phyloP scores from a whole-genome alignment of 2,888 invertebrate genomes.

The Drosophila infuscata region DNA sequence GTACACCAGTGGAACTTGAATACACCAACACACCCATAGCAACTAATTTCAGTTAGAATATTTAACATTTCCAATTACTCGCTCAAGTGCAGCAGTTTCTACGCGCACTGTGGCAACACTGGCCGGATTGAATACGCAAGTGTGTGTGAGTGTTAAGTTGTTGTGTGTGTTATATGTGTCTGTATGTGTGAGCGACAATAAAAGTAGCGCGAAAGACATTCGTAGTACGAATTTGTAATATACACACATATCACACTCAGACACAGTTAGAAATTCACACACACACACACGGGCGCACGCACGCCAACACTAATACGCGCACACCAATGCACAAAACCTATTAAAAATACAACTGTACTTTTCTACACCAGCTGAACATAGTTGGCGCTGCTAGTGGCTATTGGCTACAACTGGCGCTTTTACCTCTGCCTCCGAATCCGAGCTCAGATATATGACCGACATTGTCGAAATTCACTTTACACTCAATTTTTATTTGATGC shows the following conservation, averaged over 20 bases:
- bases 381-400: constrained; percentile 20
- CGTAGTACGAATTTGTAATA: constrained; percentile 57
- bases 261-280: constrained; percentile 27
- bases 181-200: constrained; percentile 51
- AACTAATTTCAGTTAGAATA: constrained; percentile 50
- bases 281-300: constrained; percentile 28
- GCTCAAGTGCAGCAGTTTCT: constrained; percentile 55
- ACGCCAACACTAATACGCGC: constrained; percentile 45
- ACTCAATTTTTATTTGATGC: constrained; percentile 45
- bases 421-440: constrained; percentile 85
- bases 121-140: constrained; percentile 22
- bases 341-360: constrained; percentile 76
- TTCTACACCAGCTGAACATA: constrained; percentile 57
- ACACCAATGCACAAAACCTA: constrained; percentile 56
- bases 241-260: constrained; percentile 41
- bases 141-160: constrained; percentile 32
- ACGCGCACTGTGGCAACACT: constrained; percentile 55
- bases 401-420: constrained; percentile 48
- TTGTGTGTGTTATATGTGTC: not conserved
- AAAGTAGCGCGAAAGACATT: constrained; percentile 69
- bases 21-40: constrained; percentile 16
- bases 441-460: constrained; percentile 83
- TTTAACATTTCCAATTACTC: constrained; percentile 50
- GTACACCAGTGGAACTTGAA: constrained; percentile 11
- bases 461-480: constrained; percentile 56